phyloP scores from a whole-genome alignment of 2,113 vertebrate genomes.

The Edolisoma coerulescens region DNA sequence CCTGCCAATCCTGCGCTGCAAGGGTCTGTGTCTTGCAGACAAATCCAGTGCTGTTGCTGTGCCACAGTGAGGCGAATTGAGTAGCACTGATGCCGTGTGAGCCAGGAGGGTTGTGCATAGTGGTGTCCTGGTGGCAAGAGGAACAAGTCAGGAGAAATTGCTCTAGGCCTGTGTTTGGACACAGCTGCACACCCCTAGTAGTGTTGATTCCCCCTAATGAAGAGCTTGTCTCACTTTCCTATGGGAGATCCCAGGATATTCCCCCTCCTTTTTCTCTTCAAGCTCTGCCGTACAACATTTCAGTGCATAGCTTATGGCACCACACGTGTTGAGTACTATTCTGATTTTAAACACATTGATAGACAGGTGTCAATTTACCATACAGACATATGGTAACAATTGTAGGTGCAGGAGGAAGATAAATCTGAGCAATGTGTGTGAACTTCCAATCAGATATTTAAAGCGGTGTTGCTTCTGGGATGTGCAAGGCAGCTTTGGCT shows the following conservation, averaged over 20 bases:
- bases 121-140: not conserved
- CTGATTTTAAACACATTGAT: not conserved
- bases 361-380: not conserved
- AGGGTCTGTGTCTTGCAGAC: not conserved
- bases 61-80: accelerated
- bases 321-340: not conserved
- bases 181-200: not conserved
- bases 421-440: not conserved
- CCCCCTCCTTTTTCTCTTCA: not conserved
- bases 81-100: not conserved
- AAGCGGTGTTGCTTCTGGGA: not conserved
- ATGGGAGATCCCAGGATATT: not conserved
- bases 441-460: not conserved
- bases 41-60: not conserved
- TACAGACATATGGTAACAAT: not conserved
- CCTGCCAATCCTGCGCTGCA: not conserved
- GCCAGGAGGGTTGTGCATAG: not conserved
- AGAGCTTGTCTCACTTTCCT: not conserved
- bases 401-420: not conserved
- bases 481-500: not conserved
- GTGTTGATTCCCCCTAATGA: not conserved
- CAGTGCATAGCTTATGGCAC: not conserved
- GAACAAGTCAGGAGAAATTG: not conserved
- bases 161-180: not conserved
- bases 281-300: not conserved